Percentiles rank a stretch among this genome's conserved stretches.
phyloP scores from a whole-genome alignment of 2,797 vertebrate species.

The Onychomys torridus region DNA sequence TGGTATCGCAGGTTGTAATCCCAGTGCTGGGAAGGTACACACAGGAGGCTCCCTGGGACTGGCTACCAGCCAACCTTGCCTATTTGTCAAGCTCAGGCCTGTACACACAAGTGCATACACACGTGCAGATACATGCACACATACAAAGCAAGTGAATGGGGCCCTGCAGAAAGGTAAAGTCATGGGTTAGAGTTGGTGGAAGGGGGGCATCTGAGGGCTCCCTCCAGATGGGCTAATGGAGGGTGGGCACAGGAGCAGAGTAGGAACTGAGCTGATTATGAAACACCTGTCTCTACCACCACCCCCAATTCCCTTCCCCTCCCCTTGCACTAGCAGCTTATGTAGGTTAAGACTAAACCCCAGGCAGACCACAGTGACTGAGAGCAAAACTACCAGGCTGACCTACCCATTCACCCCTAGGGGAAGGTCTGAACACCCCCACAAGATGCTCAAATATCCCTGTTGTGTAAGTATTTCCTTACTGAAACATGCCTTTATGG shows the following conservation, averaged over 20 bases:
- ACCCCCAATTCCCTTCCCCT: no score
- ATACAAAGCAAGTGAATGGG: neutral
- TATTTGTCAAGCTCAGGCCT: neutral
- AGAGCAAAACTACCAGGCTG: fast-evolving
- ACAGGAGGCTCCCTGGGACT: neutral
- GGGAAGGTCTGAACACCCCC: neutral
- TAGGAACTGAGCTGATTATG: neutral
- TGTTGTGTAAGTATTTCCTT: neutral
- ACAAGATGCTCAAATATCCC: neutral
- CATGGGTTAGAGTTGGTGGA: neutral
- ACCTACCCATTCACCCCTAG: neutral
- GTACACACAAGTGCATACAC: neutral
- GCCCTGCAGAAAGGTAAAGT: neutral
- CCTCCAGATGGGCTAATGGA: neutral
- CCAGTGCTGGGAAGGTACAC: neutral
- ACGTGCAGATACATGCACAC: neutral
- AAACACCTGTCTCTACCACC: neutral
- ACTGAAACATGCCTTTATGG: neutral
- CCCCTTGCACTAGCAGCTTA: neutral
- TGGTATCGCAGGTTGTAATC: neutral
- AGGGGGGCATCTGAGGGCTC: fast-evolving
- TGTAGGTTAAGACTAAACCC: neutral
- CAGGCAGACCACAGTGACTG: neutral
- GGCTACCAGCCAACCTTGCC: neutral
- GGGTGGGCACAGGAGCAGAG: neutral